Evolutionary conservation across 2,113 vertebrate genomes (phyloP), one percentile per base, ranked within the genome.

Genomic region (Cathartes aura): DNA sequence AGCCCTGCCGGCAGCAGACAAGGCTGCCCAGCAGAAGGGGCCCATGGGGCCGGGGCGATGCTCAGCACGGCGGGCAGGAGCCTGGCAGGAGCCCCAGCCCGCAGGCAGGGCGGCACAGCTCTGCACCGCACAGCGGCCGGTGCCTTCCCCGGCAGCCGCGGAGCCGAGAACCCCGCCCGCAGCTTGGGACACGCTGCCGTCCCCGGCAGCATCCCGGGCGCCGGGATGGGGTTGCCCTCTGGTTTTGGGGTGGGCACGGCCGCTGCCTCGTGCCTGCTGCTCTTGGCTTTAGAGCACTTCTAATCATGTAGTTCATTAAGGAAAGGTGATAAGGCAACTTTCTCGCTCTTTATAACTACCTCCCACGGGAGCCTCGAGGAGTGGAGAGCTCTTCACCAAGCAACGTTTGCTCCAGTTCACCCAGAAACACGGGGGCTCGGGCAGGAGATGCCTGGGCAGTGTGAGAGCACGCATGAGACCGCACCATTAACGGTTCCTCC

Each of bases 371-470:
- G 27, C 17, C 43, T 32, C 0, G 3, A 48, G 85, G 30, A 19
- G 50, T 1, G 2, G 32, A 43, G 67, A n/a, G 63, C 58, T 83
- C 86, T 72, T 42, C 11, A 6, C 26, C 0, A 29, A 59, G 17
- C 7, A 4, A 14, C 0, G 0, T 29, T 66, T 45, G 23, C 30
- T 45, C 12, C 29, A 7, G 16, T 1, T 67, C 52, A 7, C 42
- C 22, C 78, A 21, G 22, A 26, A 64, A 43, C 2, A 0, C 0
- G 0, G 18, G 40, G 8, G 16, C 24, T 75, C 0, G 0, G 38
- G 90, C 30, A 30, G 56, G 62, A 36, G 45, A 6, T 12, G 63
- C 27, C 5, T 0, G 6, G 66, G 50, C 64, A 62, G 34, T 0
- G 1, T 1, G 40, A n/a, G 21, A 48, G 36, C 55, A n/a, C 6